A percentile compares a stretch with the other conserved stretches of the same genome.
Evolutionary conservation across 1,140 invertebrate genomes (phyloP).

Genomic region (Drosophila miranda): DNA sequence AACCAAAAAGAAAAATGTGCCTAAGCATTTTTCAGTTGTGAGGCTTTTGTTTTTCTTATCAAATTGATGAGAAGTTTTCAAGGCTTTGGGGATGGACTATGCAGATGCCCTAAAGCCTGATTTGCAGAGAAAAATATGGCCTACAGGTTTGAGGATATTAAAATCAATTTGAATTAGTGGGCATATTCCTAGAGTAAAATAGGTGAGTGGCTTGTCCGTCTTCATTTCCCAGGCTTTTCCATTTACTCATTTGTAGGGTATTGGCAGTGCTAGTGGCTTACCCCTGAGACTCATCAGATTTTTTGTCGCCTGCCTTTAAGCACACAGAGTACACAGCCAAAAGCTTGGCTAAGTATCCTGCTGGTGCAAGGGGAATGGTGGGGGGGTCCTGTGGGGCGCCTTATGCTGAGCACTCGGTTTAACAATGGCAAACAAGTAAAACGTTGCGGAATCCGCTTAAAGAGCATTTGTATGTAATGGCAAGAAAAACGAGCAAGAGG

Average conservation of each 20-base stretch:
- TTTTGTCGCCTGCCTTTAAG: constrained; percentile 10
- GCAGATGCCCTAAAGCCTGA: not conserved
- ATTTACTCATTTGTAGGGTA: not conserved
- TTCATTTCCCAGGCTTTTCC: too few species aligned
- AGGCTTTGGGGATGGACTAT: not conserved
- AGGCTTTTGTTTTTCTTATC: constrained; percentile 20
- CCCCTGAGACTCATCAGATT: not conserved
- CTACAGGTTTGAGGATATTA: too few species aligned
- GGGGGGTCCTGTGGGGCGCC: constrained; percentile 32
- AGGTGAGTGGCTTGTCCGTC: not conserved
- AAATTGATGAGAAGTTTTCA: constrained; percentile 1
- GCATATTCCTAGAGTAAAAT: too few species aligned
- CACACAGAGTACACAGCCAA: constrained; percentile 6
- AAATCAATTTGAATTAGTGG: too few species aligned
- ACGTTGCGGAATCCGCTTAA: constrained; percentile 75
- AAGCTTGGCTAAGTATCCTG: constrained; percentile 37
- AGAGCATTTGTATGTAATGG: constrained; percentile 77
- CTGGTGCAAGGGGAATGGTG: constrained; percentile 4
- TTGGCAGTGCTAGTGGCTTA: not conserved
- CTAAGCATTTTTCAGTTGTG: constrained; percentile 34
- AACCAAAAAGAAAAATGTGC: constrained; percentile 32
- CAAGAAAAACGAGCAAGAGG: constrained; percentile 36
- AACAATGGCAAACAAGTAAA: constrained; percentile 80
- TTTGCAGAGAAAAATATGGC: too few species aligned
- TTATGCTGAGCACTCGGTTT: constrained; percentile 76